Percentiles rank a stretch among this genome's conserved stretches.
Conservation (phyloP, 2,113 vertebrate genomes). For the Phylloscopus whistleri region DNA sequence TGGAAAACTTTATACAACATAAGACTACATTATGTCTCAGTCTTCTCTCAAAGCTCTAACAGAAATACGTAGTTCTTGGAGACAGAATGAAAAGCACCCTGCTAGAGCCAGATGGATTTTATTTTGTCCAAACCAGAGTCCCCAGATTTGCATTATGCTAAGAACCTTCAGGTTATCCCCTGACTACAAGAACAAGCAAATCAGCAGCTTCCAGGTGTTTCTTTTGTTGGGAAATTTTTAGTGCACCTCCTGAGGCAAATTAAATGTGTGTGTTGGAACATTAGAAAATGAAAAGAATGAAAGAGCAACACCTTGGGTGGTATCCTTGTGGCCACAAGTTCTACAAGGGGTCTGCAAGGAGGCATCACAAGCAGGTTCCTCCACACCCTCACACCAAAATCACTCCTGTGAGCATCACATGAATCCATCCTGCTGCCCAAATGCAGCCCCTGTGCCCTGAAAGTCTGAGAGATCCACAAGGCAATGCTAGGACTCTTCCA, state of each 20-base stretch:
- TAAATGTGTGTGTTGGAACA: neutral
- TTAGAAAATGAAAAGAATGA: neutral
- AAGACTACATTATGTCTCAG: neutral
- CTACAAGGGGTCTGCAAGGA: neutral
- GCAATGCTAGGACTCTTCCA: neutral
- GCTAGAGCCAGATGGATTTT: neutral
- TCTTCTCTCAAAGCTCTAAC: neutral
- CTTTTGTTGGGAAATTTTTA: neutral
- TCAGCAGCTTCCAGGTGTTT: neutral
- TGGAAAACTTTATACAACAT: neutral
- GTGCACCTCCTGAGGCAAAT: neutral
- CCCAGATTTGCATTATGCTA: neutral
- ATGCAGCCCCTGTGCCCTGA: neutral
- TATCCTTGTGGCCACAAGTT: neutral
- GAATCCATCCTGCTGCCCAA: neutral
- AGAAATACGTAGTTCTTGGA: neutral
- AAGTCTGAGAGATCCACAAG: accelerated
- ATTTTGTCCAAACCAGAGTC: neutral
- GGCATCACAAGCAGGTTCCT: neutral
- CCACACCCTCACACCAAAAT: accelerated
- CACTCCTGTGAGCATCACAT: neutral
- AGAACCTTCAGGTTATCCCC: neutral
- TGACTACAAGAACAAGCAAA: neutral
- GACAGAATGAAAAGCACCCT: neutral
- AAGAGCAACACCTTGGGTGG: accelerated